Evolutionary conservation across 2,113 vertebrate genomes (phyloP).

Genomic region (Grantiella picta): DNA sequence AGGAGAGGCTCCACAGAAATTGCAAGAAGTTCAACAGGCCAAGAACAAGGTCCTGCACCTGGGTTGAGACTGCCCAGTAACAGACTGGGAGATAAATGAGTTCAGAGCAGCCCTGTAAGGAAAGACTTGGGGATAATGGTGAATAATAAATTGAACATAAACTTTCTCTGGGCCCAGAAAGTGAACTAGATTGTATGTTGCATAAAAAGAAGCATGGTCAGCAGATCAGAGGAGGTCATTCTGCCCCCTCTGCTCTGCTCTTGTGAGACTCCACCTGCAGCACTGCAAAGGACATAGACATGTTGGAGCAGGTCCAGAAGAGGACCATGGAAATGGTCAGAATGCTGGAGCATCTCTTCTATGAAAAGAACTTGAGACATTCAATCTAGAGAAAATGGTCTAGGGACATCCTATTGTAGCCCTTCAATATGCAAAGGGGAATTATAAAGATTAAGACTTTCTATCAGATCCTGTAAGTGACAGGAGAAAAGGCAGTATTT

Average conservation of each 20-base stretch:
- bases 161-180: background rate
- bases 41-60: background rate
- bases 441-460: background rate
- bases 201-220: rapidly evolving
- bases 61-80: background rate
- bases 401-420: rapidly evolving
- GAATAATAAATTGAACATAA: background rate
- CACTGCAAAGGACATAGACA: background rate
- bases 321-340: background rate
- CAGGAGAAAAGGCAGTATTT: background rate
- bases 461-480: background rate
- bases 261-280: background rate
- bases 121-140: background rate
- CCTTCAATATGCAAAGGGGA: background rate
- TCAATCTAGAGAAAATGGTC: background rate
- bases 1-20: background rate
- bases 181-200: rapidly evolving
- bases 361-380: background rate
- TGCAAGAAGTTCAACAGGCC: background rate
- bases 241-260: rapidly evolving
- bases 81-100: background rate
- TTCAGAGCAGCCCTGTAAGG: background rate
- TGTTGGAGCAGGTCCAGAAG: background rate
- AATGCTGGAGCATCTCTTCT: background rate
- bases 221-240: background rate